A percentile compares a stretch with the other conserved stretches of the same genome.
These are phyloP conservation scores for Phalera bucephala DNA, from an alignment of 2,888 invertebrate genomes.

Conservation along the genomic window DNA sequence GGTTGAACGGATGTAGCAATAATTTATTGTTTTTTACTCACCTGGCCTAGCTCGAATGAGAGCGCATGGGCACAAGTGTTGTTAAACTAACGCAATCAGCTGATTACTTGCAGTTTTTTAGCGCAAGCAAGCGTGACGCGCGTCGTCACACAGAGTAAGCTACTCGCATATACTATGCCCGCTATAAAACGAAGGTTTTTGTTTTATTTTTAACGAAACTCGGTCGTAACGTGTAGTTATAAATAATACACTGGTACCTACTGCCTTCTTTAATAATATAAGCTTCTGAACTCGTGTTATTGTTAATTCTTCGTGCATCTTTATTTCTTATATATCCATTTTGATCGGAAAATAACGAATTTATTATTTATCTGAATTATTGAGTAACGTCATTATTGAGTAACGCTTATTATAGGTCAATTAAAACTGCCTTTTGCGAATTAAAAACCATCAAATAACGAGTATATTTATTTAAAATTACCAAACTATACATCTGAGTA, in stretches of 20 bases:
- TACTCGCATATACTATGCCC: constrained; percentile 18
- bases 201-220: constrained; percentile 26
- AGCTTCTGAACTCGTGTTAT: no score
- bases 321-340: no score
- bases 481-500: constrained; percentile 33
- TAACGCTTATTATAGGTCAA: no score
- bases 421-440: no score
- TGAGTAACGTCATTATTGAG: no score
- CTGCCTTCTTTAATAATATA: no score
- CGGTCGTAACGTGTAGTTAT: constrained; percentile 8
- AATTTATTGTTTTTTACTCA: constrained; percentile 45
- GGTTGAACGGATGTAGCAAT: constrained; percentile 39
- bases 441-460: constrained; percentile 6
- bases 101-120: constrained; percentile 40
- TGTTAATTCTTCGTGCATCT: no score
- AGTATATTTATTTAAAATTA: constrained; percentile 23
- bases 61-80: constrained; percentile 38
- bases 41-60: constrained; percentile 53
- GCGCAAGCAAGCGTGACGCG: constrained; percentile 36
- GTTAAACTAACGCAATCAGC: constrained; percentile 27
- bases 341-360: no score
- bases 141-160: constrained; percentile 27
- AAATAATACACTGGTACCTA: no score
- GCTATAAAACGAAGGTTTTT: constrained; percentile 9
- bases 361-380: no score